Conservation (phyloP, 1,140 invertebrate species). For the Hycleus phaleratus region DNA sequence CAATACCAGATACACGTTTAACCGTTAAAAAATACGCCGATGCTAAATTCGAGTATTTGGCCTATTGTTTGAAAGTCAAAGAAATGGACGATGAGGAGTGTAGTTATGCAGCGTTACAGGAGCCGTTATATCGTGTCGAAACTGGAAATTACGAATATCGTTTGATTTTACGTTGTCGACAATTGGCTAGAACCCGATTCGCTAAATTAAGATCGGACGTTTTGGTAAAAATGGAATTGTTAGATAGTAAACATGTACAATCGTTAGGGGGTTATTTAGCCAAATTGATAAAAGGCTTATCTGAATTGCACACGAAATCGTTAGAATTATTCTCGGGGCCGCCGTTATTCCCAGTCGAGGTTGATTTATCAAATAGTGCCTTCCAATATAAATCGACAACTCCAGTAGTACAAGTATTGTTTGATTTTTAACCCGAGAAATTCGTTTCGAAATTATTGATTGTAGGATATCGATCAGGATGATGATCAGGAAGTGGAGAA, state of each 20-base stretch:
- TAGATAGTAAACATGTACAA: slow-evolving; percentile 97
- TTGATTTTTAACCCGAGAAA: background rate
- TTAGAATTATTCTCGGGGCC: slow-evolving; percentile 64
- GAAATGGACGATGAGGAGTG: slow-evolving; percentile 99
- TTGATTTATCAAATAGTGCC: slow-evolving; percentile 85
- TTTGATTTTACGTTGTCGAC: slow-evolving; percentile 89
- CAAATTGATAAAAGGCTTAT: slow-evolving; percentile 69
- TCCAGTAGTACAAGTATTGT: slow-evolving; percentile 27
- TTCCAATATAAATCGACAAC: slow-evolving; percentile 78
- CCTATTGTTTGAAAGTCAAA: slow-evolving; percentile 95
- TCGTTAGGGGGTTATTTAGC: slow-evolving; percentile 81
- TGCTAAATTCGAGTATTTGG: slow-evolving; percentile 96
- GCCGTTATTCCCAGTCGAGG: slow-evolving; percentile 90
- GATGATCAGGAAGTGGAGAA: slow-evolving; percentile 35
- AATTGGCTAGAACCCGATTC: slow-evolving; percentile 86
- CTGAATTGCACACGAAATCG: slow-evolving; percentile 62
- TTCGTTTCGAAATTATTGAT: slow-evolving; percentile 1
- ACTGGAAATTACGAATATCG: slow-evolving; percentile 99
- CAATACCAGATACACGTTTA: slow-evolving; percentile 94
- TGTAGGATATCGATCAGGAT: slow-evolving; percentile 29
- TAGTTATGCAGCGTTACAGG: slow-evolving; percentile 86
- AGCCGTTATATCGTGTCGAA: slow-evolving; percentile 94
- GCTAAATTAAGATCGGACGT: slow-evolving; percentile 91
- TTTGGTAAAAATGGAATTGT: slow-evolving; percentile 89
- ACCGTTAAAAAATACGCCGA: slow-evolving; percentile 97